These are phyloP conservation scores for Columba janthina DNA, from an alignment of 2,113 vertebrate species.

Conservation along the genomic window DNA sequence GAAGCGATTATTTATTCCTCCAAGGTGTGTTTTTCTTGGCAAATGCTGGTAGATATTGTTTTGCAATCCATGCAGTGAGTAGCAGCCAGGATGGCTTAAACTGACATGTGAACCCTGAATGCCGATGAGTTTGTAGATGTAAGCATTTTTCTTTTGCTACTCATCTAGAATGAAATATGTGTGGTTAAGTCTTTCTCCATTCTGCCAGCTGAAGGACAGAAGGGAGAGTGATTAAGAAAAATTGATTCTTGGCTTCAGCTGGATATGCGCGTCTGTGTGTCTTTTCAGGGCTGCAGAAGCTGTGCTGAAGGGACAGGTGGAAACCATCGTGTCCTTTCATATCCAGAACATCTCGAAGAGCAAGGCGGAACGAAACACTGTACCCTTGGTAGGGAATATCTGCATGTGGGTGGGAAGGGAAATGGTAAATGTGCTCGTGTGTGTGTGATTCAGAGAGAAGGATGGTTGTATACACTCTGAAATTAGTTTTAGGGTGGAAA, in stretches of 20 bases:
- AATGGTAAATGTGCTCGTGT: not conserved
- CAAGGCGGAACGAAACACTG: slow-evolving; percentile 91
- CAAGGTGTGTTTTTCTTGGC: not conserved
- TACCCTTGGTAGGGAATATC: slow-evolving; percentile 84
- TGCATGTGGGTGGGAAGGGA: not conserved
- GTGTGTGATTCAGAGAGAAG: not conserved
- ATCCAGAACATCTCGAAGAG: slow-evolving; percentile 97
- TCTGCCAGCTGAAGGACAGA: not conserved
- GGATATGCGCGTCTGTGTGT: slow-evolving; percentile 8
- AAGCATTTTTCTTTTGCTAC: slow-evolving; percentile 10
- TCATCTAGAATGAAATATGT: not conserved
- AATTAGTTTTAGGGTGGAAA: not conserved
- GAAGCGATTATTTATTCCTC: not conserved
- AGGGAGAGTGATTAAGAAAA: not conserved
- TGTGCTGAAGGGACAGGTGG: slow-evolving; percentile 94
- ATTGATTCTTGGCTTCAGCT: not conserved
- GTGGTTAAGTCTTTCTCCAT: not conserved
- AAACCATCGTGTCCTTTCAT: slow-evolving; percentile 97
- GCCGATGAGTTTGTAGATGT: not conserved
- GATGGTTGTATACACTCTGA: not conserved
- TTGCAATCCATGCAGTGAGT: not conserved
- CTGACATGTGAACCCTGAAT: not conserved
- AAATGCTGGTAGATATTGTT: not conserved
- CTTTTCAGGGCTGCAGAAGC: slow-evolving; percentile 93
- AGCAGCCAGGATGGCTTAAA: not conserved